phyloP scores from a whole-genome alignment of 1,140 invertebrate genomes.

The Eciton burchellii region DNA sequence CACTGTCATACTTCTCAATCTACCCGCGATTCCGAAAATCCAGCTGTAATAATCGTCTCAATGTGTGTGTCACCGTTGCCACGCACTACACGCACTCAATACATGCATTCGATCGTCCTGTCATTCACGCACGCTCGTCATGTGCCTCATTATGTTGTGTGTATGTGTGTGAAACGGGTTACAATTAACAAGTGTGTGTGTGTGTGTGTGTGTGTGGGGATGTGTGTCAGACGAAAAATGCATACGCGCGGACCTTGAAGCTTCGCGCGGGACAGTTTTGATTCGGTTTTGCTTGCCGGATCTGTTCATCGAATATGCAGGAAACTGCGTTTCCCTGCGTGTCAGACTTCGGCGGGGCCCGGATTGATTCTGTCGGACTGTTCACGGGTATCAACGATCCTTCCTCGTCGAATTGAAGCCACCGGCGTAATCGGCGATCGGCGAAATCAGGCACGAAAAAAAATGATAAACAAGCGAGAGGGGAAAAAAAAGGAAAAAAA shows the following conservation, averaged over 20 bases:
- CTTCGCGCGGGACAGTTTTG: constrained; percentile 43
- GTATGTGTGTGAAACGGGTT: constrained; percentile 37
- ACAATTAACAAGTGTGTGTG: constrained; percentile 54
- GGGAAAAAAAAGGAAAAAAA: constrained; percentile 19
- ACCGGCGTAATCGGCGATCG: not conserved
- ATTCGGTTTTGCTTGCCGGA: constrained; percentile 46
- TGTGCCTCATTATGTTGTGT: constrained; percentile 23
- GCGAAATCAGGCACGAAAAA: not conserved
- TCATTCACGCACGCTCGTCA: constrained; percentile 37
- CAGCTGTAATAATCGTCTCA: constrained; percentile 29
- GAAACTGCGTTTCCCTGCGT: not conserved
- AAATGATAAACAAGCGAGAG: not conserved
- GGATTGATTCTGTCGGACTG: not conserved
- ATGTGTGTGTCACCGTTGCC: constrained; percentile 7
- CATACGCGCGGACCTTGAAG: constrained; percentile 55
- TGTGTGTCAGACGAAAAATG: constrained; percentile 56
- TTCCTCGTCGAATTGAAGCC: not conserved
- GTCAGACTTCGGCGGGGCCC: not conserved
- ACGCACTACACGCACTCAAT: not conserved
- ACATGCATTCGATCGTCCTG: constrained; percentile 29
- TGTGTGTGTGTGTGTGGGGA: no score
- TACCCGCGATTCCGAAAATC: constrained; percentile 23
- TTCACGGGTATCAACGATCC: constrained; percentile 23
- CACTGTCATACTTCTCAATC: constrained; percentile 27
- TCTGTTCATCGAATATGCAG: not conserved